A percentile compares a stretch with the other conserved stretches of the same genome.
phyloP scores from a whole-genome alignment of 2,113 vertebrate species.

The Dipodomys stephensi region DNA sequence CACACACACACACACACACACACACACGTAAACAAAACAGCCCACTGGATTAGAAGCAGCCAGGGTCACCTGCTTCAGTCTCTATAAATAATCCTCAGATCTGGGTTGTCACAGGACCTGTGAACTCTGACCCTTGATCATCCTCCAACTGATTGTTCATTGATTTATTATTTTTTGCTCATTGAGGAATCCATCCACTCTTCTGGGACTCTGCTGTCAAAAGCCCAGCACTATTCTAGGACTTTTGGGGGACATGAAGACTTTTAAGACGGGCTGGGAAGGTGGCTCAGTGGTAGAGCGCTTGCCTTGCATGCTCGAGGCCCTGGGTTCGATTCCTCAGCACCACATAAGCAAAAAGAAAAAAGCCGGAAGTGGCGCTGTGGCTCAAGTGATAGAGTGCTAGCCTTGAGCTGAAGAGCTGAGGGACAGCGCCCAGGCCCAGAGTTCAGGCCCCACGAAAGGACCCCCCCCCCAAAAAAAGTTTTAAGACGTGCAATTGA shows the following conservation, averaged over 20 bases:
- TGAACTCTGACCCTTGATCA: too few relatives aligned
- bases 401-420: too few relatives aligned
- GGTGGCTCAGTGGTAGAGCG: too few relatives aligned
- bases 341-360: too few relatives aligned
- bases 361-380: too few relatives aligned
- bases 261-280: background rate
- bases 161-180: constrained; percentile 21
- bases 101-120: background rate
- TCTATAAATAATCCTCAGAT: background rate
- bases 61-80: background rate
- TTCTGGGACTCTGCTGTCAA: background rate
- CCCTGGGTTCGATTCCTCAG: too few relatives aligned
- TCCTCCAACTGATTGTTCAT: background rate
- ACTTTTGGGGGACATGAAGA: background rate
- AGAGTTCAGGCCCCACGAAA: too few relatives aligned
- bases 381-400: too few relatives aligned
- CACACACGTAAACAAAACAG: background rate
- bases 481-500: background rate
- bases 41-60: background rate
- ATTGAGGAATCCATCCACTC: constrained; percentile 9
- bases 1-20: too few relatives aligned
- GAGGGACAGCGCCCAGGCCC: too few relatives aligned
- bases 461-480: too few relatives aligned
- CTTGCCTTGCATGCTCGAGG: too few relatives aligned
- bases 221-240: constrained; percentile 12